Evolutionary conservation across 1,140 invertebrate species (phyloP).

Genomic region (Thaumatotibia leucotreta): DNA sequence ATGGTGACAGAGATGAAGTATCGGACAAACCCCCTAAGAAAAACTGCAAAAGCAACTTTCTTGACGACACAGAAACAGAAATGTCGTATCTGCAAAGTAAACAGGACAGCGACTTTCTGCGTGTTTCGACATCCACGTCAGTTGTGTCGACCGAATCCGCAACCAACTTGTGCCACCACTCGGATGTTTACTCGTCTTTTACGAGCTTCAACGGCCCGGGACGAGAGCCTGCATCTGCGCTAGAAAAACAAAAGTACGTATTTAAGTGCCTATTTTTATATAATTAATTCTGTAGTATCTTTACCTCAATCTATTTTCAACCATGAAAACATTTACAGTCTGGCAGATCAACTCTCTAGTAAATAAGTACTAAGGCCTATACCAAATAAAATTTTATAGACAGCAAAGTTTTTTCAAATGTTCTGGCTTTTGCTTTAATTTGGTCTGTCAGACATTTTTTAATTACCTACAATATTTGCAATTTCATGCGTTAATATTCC

Average conservation of each 20-base stretch:
- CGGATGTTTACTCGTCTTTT: neutral
- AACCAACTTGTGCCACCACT: slow-evolving; percentile 19
- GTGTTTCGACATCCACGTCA: slow-evolving; percentile 32
- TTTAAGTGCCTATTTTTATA: neutral
- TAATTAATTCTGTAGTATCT: neutral
- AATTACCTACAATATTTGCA: too few relatives aligned
- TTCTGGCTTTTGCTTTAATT: too few relatives aligned
- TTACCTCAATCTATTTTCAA: neutral
- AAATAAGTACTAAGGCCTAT: too few relatives aligned
- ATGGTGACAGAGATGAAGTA: slow-evolving; percentile 14
- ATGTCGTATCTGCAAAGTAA: slow-evolving; percentile 43
- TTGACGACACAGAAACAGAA: slow-evolving; percentile 50
- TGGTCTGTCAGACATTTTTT: too few relatives aligned
- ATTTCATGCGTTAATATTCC: too few relatives aligned
- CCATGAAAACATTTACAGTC: too few relatives aligned
- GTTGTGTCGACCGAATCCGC: slow-evolving; percentile 31
- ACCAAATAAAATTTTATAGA: too few relatives aligned
- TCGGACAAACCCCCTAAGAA: slow-evolving; percentile 31
- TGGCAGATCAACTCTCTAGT: too few relatives aligned
- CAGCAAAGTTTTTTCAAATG: too few relatives aligned
- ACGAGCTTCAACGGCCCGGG: neutral
- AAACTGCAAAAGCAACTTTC: slow-evolving; percentile 44
- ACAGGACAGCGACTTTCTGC: slow-evolving; percentile 20
- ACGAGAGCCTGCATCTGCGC: neutral
- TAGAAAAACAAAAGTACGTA: neutral